Evolutionary conservation across 2,113 vertebrate species (phyloP).

Genomic region (Bubo scandiacus): DNA sequence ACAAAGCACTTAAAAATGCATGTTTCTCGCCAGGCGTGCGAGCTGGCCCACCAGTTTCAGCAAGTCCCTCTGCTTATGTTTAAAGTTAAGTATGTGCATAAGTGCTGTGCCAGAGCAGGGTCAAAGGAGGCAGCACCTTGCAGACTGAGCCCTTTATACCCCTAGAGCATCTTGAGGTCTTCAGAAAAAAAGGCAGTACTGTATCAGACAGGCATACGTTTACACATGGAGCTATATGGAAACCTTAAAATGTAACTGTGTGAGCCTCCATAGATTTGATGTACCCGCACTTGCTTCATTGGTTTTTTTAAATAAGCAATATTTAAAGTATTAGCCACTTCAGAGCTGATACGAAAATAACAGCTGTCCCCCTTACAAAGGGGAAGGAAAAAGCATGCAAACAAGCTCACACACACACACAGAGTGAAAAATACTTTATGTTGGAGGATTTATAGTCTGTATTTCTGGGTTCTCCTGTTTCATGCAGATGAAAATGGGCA

Average conservation of each 20-base stretch:
- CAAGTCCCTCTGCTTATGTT: neutral
- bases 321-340: neutral
- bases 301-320: neutral
- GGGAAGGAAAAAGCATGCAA: neutral
- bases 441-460: neutral
- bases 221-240: neutral
- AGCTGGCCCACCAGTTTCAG: fast-evolving
- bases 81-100: neutral
- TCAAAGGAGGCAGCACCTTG: neutral
- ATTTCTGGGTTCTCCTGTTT: neutral
- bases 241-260: neutral
- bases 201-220: neutral
- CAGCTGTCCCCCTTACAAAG: neutral
- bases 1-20: neutral
- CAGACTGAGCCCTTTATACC: neutral
- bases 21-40: fast-evolving
- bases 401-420: neutral
- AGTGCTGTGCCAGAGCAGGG: neutral
- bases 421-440: neutral
- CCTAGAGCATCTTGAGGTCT: neutral
- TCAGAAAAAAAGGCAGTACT: neutral
- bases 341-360: neutral
- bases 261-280: neutral
- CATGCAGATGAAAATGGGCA: neutral
- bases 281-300: neutral